Base-by-base conservation (phyloP, 2,797 vertebrate genomes). In the Gephyroberyx darwinii region DNA sequence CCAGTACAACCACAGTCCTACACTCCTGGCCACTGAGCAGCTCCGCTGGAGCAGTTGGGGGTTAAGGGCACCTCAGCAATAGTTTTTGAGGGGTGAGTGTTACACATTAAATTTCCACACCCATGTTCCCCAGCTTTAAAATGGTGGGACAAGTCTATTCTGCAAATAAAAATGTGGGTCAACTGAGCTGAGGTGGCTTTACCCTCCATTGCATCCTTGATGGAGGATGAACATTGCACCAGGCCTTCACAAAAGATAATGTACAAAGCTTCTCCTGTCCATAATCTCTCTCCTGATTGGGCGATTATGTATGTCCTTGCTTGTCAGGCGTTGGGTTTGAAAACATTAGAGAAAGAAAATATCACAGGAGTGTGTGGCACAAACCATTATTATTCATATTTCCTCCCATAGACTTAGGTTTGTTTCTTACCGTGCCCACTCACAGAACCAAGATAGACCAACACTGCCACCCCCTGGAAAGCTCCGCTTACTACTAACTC, bases 381-480 rank as follows among this genome's bases (percentile, higher is more conserved):
- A 75, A 71, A 65, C 20, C 17, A 20, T 59, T 68, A 20, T 47
- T 17, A 37, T 5, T 47, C 59, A 50, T 9, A 50, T 31, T 48
- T 31, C 10, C 45, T 33, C 51, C 50, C 56, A 13, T 1, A n/a
- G 26, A 62, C 45, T 16, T 26, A 20, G 20, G 20, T 51, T 45
- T 52, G 8, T 20, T 31, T 62, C 20, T 35, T 41, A 12, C 10
- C 16, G 30, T 19, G 43, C 7, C 5, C 4, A 1, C 14, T 53
- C 3, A 16, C 10, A 45, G 20, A 13, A 59, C 52, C 60, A 52
- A 17, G 61, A 14, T 81, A 80, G 90, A 90, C 81, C 91, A 91
- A 93, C 82, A 92, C 89, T 91, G 91, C 90, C 94, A 89, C 87
- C 93, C 77, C 20, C 77, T 92, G 93, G 83, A 43, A 0, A 33